Conservation (phyloP, 2,113 vertebrate species). For the Cyanocitta stelleri region DNA sequence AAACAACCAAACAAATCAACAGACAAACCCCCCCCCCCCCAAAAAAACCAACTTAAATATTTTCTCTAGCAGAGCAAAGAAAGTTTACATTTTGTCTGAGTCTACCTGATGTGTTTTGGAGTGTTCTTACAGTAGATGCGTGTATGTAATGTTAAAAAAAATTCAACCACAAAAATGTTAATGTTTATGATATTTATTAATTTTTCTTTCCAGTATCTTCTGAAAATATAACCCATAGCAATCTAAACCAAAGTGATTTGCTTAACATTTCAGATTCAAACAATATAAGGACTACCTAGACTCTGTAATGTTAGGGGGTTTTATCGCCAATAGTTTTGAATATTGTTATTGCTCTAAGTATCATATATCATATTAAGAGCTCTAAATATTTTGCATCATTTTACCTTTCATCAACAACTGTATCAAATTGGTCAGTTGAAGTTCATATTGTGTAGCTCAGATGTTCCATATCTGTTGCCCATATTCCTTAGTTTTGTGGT, state of each 20-base stretch:
- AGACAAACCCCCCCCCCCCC: too few relatives aligned
- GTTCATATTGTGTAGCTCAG: not conserved
- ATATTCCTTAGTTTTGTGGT: not conserved
- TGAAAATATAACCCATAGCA: not conserved
- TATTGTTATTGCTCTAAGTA: slow-evolving; percentile 16
- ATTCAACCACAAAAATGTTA: not conserved
- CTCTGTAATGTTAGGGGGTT: not conserved
- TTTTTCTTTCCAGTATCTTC: not conserved
- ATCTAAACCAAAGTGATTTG: not conserved
- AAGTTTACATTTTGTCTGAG: not conserved
- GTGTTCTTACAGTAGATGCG: not conserved
- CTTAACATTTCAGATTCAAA: not conserved
- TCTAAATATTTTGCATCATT: not conserved
- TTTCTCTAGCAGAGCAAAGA: not conserved
- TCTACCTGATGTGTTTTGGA: not conserved
- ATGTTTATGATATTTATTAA: not conserved
- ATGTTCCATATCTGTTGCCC: not conserved
- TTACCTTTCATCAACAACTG: slow-evolving; percentile 18
- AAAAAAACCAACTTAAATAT: not conserved
- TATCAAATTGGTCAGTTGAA: not conserved
- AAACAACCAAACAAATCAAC: too few relatives aligned
- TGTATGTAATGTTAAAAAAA: not conserved
- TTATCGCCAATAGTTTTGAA: slow-evolving; percentile 29
- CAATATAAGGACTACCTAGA: not conserved
- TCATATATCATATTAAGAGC: slow-evolving; percentile 2